These are phyloP conservation scores for Cyrtorhinus lividipennis DNA, from an alignment of 1,140 invertebrate genomes.

Conservation along the genomic window DNA sequence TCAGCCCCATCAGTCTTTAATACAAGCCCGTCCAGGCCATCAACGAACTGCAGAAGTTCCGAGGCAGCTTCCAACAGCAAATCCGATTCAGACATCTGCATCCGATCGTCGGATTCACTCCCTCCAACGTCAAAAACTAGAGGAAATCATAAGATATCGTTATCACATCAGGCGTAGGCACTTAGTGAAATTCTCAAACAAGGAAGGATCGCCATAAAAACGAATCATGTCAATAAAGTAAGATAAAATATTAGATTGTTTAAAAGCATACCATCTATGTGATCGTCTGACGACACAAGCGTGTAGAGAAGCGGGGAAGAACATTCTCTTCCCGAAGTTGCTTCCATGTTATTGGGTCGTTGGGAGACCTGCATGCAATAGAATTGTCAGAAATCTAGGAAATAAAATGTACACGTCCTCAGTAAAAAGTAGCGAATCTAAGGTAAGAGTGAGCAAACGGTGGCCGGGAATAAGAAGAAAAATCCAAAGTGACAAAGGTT, in stretches of 20 bases:
- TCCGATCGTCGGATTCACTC: not conserved
- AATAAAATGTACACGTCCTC: too few species aligned
- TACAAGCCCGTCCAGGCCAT: not conserved
- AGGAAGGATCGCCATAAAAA: too few species aligned
- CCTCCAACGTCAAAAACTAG: not conserved
- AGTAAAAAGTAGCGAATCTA: too few species aligned
- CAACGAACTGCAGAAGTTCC: not conserved
- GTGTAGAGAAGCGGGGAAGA: not conserved
- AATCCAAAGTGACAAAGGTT: too few species aligned
- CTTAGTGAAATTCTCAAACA: too few species aligned
- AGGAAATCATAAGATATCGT: not conserved
- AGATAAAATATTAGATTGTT: too few species aligned
- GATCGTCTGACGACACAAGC: not conserved
- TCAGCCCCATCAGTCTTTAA: slow-evolving; percentile 1
- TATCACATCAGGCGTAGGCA: too few species aligned
- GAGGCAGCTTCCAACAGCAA: not conserved
- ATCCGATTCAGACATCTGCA: not conserved
- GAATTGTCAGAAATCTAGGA: too few species aligned
- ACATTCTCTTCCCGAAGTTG: not conserved
- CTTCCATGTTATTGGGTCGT: not conserved
- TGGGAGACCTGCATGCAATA: not conserved
- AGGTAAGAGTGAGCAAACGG: too few species aligned
- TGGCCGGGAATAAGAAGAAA: too few species aligned
- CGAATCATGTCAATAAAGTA: too few species aligned
- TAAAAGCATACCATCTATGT: not conserved